Evolutionary conservation across 1,140 invertebrate genomes (phyloP), one percentile per base, ranked within the genome.

Genomic region (Halyomorpha halys): DNA sequence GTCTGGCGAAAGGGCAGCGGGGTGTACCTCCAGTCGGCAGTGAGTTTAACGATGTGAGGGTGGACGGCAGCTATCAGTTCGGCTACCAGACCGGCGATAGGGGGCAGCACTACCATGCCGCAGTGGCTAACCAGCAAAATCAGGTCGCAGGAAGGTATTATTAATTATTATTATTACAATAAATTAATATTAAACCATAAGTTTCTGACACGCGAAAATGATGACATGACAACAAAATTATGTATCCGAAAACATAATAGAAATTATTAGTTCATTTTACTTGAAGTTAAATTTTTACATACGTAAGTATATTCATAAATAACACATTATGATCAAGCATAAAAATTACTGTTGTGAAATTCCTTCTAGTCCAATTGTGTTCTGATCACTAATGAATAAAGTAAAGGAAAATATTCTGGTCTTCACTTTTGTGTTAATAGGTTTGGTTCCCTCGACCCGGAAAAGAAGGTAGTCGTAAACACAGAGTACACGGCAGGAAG

Each of bases 401-500:
- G 11, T 19, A 13, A 19, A 18, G 47, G 14, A 49, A 49, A 19
- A 49, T 49, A 49, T 49, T 49, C 47, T 49, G 47, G n/a, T 49
- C 5, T 49, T 19, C 9, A 6, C 6, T 56, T 25, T 56, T 56
- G 23, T 56, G 15, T 25, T 21, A 62, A 25, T 65, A 83, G 81
- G 68, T 86, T 83, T 70, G 75, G 81, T 54, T 84, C 83, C 70
- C 78, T 83, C 71, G 82, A 86, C 71, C 82, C 84, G 15, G 79
- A 77, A 61, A 83, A 80, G 67, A 82, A 83, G 39, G 76, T 77
- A 56, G 75, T 84, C 60, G 82, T 85, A 68, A 79, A 83, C 70
- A 85, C 83, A 18, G 75, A 81, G 49, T 87, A 86, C 70, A 85
- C 85, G n/a, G 83, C 84, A 60, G 85, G 85, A 65, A 81, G 82